Evolutionary conservation across 2,888 invertebrate species (phyloP), one percentile per base, ranked within the genome.

Genomic region (Sminthurides aquaticus): DNA sequence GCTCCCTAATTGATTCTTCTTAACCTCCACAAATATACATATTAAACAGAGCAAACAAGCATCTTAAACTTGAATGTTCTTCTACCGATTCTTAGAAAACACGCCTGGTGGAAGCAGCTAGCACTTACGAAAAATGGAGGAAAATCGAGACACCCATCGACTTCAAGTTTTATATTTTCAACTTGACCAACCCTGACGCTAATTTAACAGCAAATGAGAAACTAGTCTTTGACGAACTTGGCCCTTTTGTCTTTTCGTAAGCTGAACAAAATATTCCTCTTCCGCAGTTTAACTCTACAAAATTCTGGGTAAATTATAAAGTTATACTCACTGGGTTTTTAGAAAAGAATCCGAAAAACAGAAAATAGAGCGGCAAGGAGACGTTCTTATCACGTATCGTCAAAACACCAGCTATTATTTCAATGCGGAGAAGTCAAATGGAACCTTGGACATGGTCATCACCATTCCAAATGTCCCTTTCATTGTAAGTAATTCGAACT

Each of bases 311-410:
- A 5, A 5, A 11, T n/a, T 43, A 24, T 28, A 49, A 43, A 11
- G 11, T 52, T 5, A 34, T 34, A 11, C 15, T 5, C 29, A 2
- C 2, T 34, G 5, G 11, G 29, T 56, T 11, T 28, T n/a, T 34
- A 64, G 64, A 29, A 57, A 66, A 49, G 28, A 1, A 1, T 18
- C 60, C 15, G 18, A 27, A 2, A 66, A 64, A 27, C 22, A 59
- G n/a, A 48, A 20, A 8, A 43, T 22, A 8, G 22, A 43, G 24
- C 43, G 43, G 5, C 48, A 15, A 43, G 59, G 28, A 18, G 43
- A 59, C 5, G 18, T 59, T 11, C 22, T 43, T 2, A 43, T 43
- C 48, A 59, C 22, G 15, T 59, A 48, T 29, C 25, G 24, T 22
- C 3, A 22, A 15, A 59, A 48, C 3, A 48, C 22, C 22, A 8